Base-by-base conservation (phyloP, 2,113 vertebrate species). In the Bambusicola thoracicus region DNA sequence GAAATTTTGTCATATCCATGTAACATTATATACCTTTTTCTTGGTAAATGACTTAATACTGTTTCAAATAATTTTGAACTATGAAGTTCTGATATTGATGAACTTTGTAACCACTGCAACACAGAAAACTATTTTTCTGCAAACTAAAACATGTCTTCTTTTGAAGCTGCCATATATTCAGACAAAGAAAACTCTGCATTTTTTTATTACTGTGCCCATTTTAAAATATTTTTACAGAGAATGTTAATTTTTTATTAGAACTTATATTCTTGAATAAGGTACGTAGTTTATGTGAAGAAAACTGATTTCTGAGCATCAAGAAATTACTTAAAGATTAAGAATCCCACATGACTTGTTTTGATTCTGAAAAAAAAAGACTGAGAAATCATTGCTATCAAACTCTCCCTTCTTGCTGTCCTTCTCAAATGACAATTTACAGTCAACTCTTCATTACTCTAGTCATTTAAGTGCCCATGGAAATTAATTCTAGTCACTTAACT, bases 401-500 rank as follows among this genome's bases (percentile, higher is more conserved):
- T 25, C 10, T 68, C 14, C 2, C 3, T 91, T 88, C 61, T 87
- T 65, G 11, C 27, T 49, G 10, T 62, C 59, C 55, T 16, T 76
- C 11, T 75, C n/a, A 68, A 89, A 83, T 44, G 48, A 68, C 30
- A 62, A 61, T 92, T 81, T 93, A 51, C 11, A 72, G 51, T 38
- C 34, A 84, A 77, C 24, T 68, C 65, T 59, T 85, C 51, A 48
- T 79, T 95, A 87, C 78, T 84, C 14, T 21, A 79, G 69, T 66
- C 36, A 36, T 44, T 85, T 68, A 74, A 93, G 72, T 74, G 12
- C 30, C 53, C 30, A 69, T 48, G 18, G 13, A 8, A 69, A 36
- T 48, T 48, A 25, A 87, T 81, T 84, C 14, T 21, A 79, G 73
- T 69, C 40, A n/a, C 48, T 85, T 68, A 74, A 94, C 65, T 14